Percentiles rank a stretch among this genome's conserved stretches.
Conservation (phyloP, 1,140 invertebrate species). For the Campoletis sonorensis region DNA sequence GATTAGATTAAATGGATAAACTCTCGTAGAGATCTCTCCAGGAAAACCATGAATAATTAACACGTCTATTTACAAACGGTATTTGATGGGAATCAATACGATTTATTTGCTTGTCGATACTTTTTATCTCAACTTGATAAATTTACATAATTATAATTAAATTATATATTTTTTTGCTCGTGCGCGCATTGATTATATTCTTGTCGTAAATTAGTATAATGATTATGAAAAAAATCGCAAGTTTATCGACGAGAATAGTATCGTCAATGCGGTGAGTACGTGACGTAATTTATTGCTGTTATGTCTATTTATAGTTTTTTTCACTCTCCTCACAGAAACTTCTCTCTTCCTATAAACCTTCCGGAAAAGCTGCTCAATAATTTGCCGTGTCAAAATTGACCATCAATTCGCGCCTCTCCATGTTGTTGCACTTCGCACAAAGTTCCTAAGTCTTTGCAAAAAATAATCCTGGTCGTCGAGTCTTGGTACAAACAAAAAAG, state of each 20-base stretch:
- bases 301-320: too few relatives aligned
- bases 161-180: background rate
- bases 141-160: background rate
- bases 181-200: background rate
- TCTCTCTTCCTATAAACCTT: too few relatives aligned
- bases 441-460: background rate
- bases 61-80: background rate
- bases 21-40: too few relatives aligned
- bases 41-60: background rate
- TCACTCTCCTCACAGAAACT: too few relatives aligned
- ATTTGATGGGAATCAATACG: background rate
- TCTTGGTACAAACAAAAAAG: constrained; percentile 21
- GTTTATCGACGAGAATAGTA: background rate
- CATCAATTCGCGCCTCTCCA: background rate
- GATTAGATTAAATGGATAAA: background rate
- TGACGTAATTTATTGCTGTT: too few relatives aligned
- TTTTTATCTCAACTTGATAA: background rate
- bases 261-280: too few relatives aligned
- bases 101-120: background rate
- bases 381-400: too few relatives aligned
- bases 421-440: background rate
- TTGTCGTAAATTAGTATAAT: background rate
- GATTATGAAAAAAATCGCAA: background rate
- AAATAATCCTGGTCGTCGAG: constrained; percentile 8
- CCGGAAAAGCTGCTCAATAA: too few relatives aligned